Evolutionary conservation across 2,888 invertebrate genomes (phyloP).

Genomic region (Mesorhabditis belari): DNA sequence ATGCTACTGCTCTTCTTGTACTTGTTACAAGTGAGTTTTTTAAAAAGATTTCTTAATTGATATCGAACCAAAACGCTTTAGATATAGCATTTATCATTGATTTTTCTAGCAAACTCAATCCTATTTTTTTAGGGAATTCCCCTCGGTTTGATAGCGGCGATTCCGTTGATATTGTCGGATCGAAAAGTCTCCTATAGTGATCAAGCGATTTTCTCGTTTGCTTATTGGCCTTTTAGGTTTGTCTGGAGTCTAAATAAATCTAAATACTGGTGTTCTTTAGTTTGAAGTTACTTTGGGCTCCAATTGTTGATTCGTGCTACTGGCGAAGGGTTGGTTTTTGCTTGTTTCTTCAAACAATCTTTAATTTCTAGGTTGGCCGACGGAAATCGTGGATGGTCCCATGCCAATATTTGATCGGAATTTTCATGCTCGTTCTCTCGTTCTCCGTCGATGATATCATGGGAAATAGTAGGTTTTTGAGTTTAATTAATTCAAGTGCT

Average conservation of each 20-base stretch:
- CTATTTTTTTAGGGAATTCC: slow-evolving; percentile 69
- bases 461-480: slow-evolving; percentile 30
- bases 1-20: slow-evolving; percentile 79
- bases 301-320: slow-evolving; percentile 88
- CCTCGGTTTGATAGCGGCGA: slow-evolving; percentile 81
- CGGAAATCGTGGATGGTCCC: slow-evolving; percentile 74
- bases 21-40: slow-evolving; percentile 62
- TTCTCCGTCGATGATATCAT: slow-evolving; percentile 53
- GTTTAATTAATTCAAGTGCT: no score
- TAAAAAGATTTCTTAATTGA: neutral
- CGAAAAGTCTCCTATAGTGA: slow-evolving; percentile 85
- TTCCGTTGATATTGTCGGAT: slow-evolving; percentile 90
- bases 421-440: slow-evolving; percentile 82
- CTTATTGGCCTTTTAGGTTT: slow-evolving; percentile 65
- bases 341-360: neutral
- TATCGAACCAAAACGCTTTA: neutral
- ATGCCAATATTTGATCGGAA: slow-evolving; percentile 56
- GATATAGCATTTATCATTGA: neutral
- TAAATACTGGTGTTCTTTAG: slow-evolving; percentile 66
- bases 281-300: slow-evolving; percentile 92
- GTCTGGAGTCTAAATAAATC: neutral
- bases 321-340: slow-evolving; percentile 54
- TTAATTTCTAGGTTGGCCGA: slow-evolving; percentile 67
- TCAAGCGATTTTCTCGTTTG: slow-evolving; percentile 65
- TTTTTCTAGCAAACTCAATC: neutral